phyloP scores from a whole-genome alignment of 2,797 vertebrate species.

The Acomys russatus region DNA sequence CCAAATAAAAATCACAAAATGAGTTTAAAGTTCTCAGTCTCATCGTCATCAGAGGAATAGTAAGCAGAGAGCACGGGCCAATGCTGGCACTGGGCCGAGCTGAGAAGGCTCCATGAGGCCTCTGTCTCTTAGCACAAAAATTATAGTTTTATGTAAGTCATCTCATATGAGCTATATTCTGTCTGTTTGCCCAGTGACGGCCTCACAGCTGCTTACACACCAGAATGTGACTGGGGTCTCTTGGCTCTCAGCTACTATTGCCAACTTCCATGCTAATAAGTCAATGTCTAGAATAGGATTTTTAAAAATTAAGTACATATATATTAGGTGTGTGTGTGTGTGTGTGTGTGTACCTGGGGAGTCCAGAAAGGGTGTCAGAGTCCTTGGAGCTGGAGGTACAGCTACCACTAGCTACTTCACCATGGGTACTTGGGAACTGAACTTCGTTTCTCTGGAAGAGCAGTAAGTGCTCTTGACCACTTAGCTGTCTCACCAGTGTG shows the following conservation, averaged over 20 bases:
- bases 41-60: background rate
- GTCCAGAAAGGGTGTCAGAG: background rate
- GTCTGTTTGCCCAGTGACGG: background rate
- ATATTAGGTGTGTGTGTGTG: background rate
- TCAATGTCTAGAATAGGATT: background rate
- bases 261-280: background rate
- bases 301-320: background rate
- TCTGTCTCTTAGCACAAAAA: background rate
- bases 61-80: background rate
- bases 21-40: background rate
- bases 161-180: background rate
- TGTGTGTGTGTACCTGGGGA: background rate
- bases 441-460: too few relatives aligned
- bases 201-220: background rate
- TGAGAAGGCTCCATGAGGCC: rapidly evolving
- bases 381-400: too few relatives aligned
- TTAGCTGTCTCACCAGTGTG: background rate
- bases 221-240: background rate
- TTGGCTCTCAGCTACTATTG: background rate
- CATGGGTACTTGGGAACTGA: too few relatives aligned
- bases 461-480: background rate
- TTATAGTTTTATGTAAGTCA: background rate
- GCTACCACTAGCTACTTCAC: too few relatives aligned
- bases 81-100: rapidly evolving
- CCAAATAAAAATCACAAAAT: background rate